Base-by-base conservation (phyloP, 1,140 invertebrate species). In the Pogonomyrmex californicus region DNA sequence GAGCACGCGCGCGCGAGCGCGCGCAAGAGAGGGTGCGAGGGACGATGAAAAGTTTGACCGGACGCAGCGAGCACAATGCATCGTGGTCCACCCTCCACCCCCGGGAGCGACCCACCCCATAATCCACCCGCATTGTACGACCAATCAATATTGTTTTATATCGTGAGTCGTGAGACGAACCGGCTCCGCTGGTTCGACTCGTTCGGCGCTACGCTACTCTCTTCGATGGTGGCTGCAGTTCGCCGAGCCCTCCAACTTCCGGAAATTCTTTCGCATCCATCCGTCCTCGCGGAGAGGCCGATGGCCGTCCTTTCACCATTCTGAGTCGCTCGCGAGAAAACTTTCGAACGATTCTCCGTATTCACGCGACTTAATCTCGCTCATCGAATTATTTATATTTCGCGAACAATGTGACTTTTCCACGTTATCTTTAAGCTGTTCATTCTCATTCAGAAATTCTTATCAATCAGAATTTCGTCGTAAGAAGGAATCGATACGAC, bases 31-130 rank as follows among this genome's bases (percentile, higher is more conserved):
- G 86, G 88, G 83, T 88, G 88, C 90, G 82, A 90, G 88, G 89
- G 88, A 93, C 90, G 91, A 93, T 93, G 93, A 93, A 94, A 94
- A 94, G 93, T 94, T 94, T 94, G 94, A 94, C 94, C 93, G 92
- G 93, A 93, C 92, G 93, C 90, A 90, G 89, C 87, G 88, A 86
- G 89, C 89, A 94, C 93, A 94, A 94, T 94, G 92, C 93, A 93
- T 90, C 91, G 91, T 87, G 91, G 88, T 88, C 91, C 91, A 88
- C 87, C 91, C 93, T 91, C 88, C 86, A 70, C 89, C 90, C 65
- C 87, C 91, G 68, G 77, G 86, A 88, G 89, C 92, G 82, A 91
- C 89, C 91, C 90, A 91, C 91, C 90, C 92, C 91, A 91, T 91
- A 91, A 94, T 94, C 92, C 92, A 86, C 90, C 88, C 88, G 85